Conservation (phyloP, 1,140 invertebrate species). For the Thaumetopoea pityocampa region DNA sequence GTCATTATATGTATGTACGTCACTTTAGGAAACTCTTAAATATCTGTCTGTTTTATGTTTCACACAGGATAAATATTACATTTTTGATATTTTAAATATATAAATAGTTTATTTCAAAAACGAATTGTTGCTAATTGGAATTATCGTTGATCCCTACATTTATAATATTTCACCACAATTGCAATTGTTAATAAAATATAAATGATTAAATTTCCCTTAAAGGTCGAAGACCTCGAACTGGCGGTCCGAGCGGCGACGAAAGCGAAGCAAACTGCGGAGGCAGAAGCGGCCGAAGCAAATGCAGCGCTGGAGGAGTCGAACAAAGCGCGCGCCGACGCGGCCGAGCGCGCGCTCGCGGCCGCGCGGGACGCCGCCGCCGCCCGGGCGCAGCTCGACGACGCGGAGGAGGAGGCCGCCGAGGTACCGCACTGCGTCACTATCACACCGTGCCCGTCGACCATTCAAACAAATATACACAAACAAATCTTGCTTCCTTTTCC, state of each 20-base stretch:
- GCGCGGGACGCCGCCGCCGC: conserved; percentile 88
- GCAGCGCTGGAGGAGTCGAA: conserved; percentile 88
- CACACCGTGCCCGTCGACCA: neutral
- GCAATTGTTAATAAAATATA: neutral
- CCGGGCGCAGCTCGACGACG: conserved; percentile 90
- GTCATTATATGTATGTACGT: no score
- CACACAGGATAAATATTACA: no score
- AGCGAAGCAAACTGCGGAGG: conserved; percentile 82
- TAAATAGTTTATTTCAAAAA: no score
- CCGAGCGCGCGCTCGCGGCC: conserved; percentile 84
- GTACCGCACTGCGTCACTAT: conserved; percentile 69
- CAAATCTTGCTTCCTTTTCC: no score
- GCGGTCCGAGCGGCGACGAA: conserved; percentile 89
- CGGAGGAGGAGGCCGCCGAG: conserved; percentile 93
- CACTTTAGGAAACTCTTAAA: no score
- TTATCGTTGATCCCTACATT: no score
- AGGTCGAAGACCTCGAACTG: conserved; percentile 94
- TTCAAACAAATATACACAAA: no score
- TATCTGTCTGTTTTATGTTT: no score
- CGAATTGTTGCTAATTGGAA: no score
- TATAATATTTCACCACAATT: no score
- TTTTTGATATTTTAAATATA: no score
- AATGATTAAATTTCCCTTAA: conserved; percentile 1
- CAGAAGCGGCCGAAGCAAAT: conserved; percentile 82
- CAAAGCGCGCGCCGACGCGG: conserved; percentile 85